phyloP scores from a whole-genome alignment of 2,888 invertebrate genomes.

The Resseliella maxima region DNA sequence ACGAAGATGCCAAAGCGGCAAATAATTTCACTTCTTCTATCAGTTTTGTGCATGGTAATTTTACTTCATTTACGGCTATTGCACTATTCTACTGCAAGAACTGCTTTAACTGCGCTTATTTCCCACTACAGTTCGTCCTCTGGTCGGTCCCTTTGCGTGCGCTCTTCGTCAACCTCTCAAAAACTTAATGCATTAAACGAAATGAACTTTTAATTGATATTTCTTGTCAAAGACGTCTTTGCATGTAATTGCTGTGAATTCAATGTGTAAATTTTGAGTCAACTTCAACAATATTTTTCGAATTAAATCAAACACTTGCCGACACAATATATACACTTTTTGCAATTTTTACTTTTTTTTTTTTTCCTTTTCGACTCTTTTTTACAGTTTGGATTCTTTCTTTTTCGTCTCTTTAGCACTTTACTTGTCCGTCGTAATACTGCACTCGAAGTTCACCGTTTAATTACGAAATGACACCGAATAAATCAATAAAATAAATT shows the following conservation, averaged over 20 bases:
- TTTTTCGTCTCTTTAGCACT: background rate
- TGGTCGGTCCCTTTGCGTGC: too few relatives aligned
- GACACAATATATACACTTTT: background rate
- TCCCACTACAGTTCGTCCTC: background rate
- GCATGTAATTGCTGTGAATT: slow-evolving; percentile 7
- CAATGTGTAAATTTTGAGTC: background rate
- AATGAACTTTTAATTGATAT: slow-evolving; percentile 23
- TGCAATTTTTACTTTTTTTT: background rate
- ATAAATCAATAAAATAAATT: slow-evolving; percentile 42
- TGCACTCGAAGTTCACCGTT: background rate
- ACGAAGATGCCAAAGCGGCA: background rate
- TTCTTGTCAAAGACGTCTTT: slow-evolving; percentile 33
- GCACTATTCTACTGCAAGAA: background rate
- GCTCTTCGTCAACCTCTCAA: background rate
- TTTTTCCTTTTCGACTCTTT: background rate
- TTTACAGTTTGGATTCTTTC: background rate
- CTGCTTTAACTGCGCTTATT: background rate
- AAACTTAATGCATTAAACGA: slow-evolving; percentile 18
- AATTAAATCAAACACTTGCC: background rate
- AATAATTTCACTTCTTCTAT: background rate
- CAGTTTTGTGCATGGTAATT: background rate
- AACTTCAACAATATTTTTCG: background rate
- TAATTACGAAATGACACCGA: slow-evolving; percentile 19
- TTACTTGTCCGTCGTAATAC: background rate
- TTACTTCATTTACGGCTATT: background rate